Conservation (phyloP, 2,888 invertebrate genomes). For the Andrena praecox region DNA sequence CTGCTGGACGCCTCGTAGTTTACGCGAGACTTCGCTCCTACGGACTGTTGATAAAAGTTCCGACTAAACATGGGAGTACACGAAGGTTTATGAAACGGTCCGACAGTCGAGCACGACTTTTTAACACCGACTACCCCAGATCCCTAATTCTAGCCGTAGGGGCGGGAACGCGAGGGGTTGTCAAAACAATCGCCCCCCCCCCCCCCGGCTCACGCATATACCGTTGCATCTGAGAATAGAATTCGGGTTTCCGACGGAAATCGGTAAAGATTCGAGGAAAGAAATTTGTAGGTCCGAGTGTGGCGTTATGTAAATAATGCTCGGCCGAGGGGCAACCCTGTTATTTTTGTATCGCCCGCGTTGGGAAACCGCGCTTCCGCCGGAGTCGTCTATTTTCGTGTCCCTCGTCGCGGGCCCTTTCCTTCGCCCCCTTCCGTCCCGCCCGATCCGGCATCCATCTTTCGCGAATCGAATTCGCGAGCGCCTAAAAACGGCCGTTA, state of each 20-base stretch:
- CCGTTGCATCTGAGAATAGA: slow-evolving; percentile 32
- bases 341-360: slow-evolving; percentile 77
- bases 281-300: slow-evolving; percentile 28
- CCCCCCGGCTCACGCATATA: neutral
- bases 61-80: no score
- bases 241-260: slow-evolving; percentile 26
- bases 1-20: no score
- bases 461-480: slow-evolving; percentile 53
- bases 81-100: neutral
- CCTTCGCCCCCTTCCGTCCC: slow-evolving; percentile 27
- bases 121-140: no score
- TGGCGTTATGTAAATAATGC: slow-evolving; percentile 71
- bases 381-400: slow-evolving; percentile 74
- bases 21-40: no score
- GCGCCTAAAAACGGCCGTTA: slow-evolving; percentile 5
- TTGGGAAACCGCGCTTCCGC: slow-evolving; percentile 79
- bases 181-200: slow-evolving; percentile 14
- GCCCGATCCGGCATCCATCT: slow-evolving; percentile 31
- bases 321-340: slow-evolving; percentile 58
- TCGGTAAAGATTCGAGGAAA: slow-evolving; percentile 27
- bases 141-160: slow-evolving; percentile 1
- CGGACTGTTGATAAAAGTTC: no score
- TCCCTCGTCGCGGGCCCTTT: slow-evolving; percentile 37
- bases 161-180: neutral
- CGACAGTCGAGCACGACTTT: neutral